These are phyloP conservation scores for Drosophila pallidifrons DNA, from an alignment of 1,140 invertebrate genomes.

Conservation along the genomic window DNA sequence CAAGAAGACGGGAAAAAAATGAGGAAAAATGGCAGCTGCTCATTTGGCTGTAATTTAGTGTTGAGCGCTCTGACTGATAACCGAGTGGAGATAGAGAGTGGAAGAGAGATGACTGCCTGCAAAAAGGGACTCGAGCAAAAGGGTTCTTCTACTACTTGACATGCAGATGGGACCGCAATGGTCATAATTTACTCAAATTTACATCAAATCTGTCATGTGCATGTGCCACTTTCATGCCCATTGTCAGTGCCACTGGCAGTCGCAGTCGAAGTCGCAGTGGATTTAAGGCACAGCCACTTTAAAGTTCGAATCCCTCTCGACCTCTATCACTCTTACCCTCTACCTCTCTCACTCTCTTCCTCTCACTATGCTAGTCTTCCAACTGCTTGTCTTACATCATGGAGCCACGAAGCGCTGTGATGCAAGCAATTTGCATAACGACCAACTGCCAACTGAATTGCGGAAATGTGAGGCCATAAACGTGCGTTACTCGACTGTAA, in stretches of 20 bases:
- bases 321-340: background rate
- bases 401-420: background rate
- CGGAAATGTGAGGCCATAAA: conserved; percentile 38
- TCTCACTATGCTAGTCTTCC: no score
- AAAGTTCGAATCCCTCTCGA: conserved; percentile 5
- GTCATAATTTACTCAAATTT: conserved; percentile 61
- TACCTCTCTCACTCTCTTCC: background rate
- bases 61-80: conserved; percentile 64
- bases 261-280: background rate
- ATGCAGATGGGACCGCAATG: conserved; percentile 55
- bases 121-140: conserved; percentile 22
- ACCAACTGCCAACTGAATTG: conserved; percentile 17
- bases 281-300: conserved; percentile 19
- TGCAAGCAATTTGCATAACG: conserved; percentile 41
- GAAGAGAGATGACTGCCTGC: background rate
- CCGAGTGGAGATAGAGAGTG: background rate
- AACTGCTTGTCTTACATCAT: conserved; percentile 3
- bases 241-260: background rate
- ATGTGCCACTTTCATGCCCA: background rate
- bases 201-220: conserved; percentile 44
- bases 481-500: conserved; percentile 25
- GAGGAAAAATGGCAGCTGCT: conserved; percentile 49
- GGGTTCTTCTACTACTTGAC: conserved; percentile 48
- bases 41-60: conserved; percentile 69
- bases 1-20: conserved; percentile 1